phyloP scores from a whole-genome alignment of 2,113 vertebrate genomes.

The Gallinago jamesoni region DNA sequence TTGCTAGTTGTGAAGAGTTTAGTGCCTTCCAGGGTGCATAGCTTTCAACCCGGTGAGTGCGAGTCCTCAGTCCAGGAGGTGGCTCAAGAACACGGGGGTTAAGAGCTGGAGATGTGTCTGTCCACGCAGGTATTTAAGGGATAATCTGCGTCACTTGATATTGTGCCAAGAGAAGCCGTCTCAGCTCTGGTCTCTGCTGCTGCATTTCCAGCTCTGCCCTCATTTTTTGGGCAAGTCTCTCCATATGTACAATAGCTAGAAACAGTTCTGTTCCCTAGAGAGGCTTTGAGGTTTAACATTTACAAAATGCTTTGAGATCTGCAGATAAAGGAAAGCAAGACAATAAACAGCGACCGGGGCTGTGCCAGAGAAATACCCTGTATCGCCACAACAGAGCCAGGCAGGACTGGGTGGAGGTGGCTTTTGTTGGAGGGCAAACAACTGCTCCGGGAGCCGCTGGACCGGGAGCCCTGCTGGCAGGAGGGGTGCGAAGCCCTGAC shows the following conservation, averaged over 20 bases:
- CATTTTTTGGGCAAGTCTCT: constrained; percentile 4
- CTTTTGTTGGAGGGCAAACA: constrained; percentile 19
- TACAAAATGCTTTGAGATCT: constrained; percentile 34
- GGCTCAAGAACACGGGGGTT: neutral
- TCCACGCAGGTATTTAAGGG: neutral
- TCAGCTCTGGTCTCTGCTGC: neutral
- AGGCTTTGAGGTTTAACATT: constrained; percentile 43
- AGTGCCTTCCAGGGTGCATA: neutral
- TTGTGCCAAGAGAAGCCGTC: neutral
- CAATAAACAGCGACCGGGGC: neutral
- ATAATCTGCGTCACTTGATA: neutral
- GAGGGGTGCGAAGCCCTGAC: neutral
- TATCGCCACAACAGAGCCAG: neutral
- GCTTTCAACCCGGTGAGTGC: neutral
- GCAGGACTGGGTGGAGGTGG: constrained; percentile 22
- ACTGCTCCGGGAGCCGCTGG: neutral
- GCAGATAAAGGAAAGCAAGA: constrained; percentile 37
- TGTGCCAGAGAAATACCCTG: constrained; percentile 9
- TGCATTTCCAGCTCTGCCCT: neutral
- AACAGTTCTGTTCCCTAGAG: constrained; percentile 17
- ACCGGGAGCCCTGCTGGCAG: neutral
- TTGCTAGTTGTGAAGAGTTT: neutral
- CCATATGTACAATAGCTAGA: constrained; percentile 14
- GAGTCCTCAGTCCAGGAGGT: neutral
- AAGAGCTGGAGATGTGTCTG: neutral